Evolutionary conservation across 2,113 vertebrate species (phyloP), one percentile per base, ranked within the genome.

Genomic region (Neolamprologus devosi): DNA sequence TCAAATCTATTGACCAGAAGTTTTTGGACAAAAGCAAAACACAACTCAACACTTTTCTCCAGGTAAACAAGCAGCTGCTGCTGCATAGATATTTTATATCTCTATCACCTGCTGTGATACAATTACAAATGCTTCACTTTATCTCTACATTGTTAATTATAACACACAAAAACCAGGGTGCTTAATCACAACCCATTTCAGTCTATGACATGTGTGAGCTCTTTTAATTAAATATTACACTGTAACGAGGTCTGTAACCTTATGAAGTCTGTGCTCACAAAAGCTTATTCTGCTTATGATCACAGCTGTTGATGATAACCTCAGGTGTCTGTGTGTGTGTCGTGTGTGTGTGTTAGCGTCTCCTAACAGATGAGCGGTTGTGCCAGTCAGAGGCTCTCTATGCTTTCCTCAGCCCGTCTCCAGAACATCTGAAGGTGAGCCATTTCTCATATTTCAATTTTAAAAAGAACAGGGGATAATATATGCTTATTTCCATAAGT

Each of bases 361-460:
- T 99, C 93, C 97, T 99, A 92, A 97, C 97, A 17, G 98, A 99
- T 95, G 99, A 99, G 93, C 97, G 97, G 45, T 93, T 99, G 90
- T 99, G 97, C 96, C 98, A 99, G 95, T 99, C 98, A 6, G 99
- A 99, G 97, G 99, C 97, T 88, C 98, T 99, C 91, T 99, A 99
- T 1, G 98, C 98, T 80, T 99, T 99, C 93, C 96, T 99, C 91
- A 99, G 98, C 93, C 98, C 99, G 21, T 99, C 99, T 79, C 98
- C 98, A 54, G 99, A 99, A 93, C 96, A 99, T 95, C 97, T 96
- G 55, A 96, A 96, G 93, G 95, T 96, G 84, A 85, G 30, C 2
- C 5, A 2, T 6, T 51, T 42, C 17, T 23, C 16, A 23, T 5
- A 53, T 6, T 37, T 49, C 9, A 75, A 47, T 75, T 75, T 73